Evolutionary conservation across 1,140 invertebrate species (phyloP).

Genomic region (Dermatophagoides farinae): DNA sequence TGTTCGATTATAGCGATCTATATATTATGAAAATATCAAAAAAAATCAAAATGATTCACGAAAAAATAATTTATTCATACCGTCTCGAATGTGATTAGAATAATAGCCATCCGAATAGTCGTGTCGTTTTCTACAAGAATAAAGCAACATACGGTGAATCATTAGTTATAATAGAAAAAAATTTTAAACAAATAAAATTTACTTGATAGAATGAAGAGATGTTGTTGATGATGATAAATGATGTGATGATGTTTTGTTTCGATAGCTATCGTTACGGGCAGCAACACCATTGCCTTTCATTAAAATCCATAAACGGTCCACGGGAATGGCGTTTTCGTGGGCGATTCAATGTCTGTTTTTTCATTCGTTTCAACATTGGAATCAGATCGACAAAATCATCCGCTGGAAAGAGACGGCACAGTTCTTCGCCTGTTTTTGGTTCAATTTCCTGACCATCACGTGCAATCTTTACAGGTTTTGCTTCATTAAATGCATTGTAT

Average conservation of each 20-base stretch:
- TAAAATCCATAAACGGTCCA: slow-evolving; percentile 3
- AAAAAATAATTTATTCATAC: neutral
- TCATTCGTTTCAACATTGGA: slow-evolving; percentile 60
- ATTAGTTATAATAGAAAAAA: neutral
- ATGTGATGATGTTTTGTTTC: no score
- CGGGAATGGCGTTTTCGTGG: slow-evolving; percentile 3
- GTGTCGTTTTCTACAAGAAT: neutral
- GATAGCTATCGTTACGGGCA: neutral
- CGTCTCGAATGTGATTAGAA: neutral
- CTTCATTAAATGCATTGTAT: slow-evolving; percentile 95
- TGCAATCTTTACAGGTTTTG: slow-evolving; percentile 94
- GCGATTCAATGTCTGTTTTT: slow-evolving; percentile 11
- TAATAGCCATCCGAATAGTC: neutral
- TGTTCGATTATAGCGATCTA: neutral
- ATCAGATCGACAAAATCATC: slow-evolving; percentile 82
- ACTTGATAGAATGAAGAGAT: no score
- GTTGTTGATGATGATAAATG: no score
- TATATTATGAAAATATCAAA: neutral
- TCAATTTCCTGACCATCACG: slow-evolving; percentile 93
- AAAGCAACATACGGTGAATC: neutral
- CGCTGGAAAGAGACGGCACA: slow-evolving; percentile 79
- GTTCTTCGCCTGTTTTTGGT: slow-evolving; percentile 73
- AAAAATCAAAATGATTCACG: neutral
- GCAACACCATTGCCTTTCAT: neutral
- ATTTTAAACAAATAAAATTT: neutral